phyloP scores from a whole-genome alignment of 2,113 vertebrate genomes.

The Ariopsis seemanni region DNA sequence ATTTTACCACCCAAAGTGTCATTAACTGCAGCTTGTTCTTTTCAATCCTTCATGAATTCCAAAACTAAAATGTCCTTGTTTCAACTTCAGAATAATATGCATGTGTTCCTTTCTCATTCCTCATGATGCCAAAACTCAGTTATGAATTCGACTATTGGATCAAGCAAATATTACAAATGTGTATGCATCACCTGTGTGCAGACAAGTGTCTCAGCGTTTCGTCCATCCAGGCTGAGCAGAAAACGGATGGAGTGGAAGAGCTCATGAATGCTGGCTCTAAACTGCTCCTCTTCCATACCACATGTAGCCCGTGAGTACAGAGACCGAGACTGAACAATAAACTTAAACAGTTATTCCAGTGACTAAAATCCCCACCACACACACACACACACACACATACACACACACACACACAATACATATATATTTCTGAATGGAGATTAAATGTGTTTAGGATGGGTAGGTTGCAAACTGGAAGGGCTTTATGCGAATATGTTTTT shows the following conservation, averaged over 20 bases:
- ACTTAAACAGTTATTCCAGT: constrained; percentile 98
- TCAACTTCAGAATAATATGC: neutral
- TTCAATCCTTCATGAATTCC: neutral
- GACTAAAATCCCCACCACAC: constrained; percentile 73
- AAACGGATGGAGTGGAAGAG: constrained; percentile 98
- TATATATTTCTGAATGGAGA: neutral
- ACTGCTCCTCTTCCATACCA: constrained; percentile 96
- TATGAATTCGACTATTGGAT: neutral
- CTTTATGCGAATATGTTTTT: neutral
- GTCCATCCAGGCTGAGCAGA: constrained; percentile 93
- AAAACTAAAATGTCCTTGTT: neutral
- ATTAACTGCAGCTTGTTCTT: neutral
- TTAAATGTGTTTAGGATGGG: neutral
- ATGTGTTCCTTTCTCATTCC: neutral
- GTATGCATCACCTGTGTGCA: constrained; percentile 86
- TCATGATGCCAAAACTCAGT: neutral
- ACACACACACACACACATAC: constrained; percentile 11
- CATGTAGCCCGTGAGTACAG: constrained; percentile 96
- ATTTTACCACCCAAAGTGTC: neutral
- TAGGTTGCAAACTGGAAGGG: neutral
- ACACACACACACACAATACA: neutral
- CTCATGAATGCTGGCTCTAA: constrained; percentile 90
- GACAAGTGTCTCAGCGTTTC: constrained; percentile 92
- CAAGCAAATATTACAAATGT: neutral
- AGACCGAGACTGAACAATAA: constrained; percentile 94